Evolutionary conservation across 1,140 invertebrate species (phyloP).

Genomic region (Drosophila navojoa): DNA sequence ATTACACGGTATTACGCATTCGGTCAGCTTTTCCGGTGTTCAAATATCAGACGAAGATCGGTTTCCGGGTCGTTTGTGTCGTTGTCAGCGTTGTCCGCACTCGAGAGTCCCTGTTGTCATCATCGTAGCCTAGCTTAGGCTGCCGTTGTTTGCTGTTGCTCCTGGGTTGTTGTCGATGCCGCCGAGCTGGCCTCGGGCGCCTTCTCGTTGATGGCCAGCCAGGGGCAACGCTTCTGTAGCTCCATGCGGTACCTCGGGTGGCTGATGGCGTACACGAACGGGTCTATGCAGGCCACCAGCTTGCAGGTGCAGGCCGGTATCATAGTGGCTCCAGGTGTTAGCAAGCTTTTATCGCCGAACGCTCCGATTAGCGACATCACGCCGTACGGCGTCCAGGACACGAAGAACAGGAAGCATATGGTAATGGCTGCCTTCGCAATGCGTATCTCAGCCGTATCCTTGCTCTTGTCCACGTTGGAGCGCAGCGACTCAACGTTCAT

Average conservation of each 20-base stretch:
- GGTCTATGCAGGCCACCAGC: conserved; percentile 93
- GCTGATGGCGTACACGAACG: conserved; percentile 93
- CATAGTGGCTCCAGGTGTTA: conserved; percentile 93
- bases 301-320: conserved; percentile 93
- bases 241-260: conserved; percentile 91
- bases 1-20: conserved; percentile 31
- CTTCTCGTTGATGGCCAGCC: conserved; percentile 86
- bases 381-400: conserved; percentile 93
- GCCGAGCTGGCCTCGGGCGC: conserved; percentile 79
- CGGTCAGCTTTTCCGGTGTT: not conserved
- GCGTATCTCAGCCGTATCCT: conserved; percentile 90
- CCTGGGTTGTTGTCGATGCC: conserved; percentile 56
- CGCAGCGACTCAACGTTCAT: conserved; percentile 95
- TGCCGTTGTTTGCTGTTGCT: conserved; percentile 59
- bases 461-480: conserved; percentile 88
- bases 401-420: conserved; percentile 91
- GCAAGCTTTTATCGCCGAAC: conserved; percentile 90
- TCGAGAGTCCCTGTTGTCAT: not conserved
- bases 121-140: conserved; percentile 27
- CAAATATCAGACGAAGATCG: not conserved
- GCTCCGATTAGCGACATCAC: conserved; percentile 90
- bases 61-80: conserved; percentile 9
- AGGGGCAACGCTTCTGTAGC: conserved; percentile 86
- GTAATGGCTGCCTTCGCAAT: conserved; percentile 94
- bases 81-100: conserved; percentile 10